Conservation (phyloP, 2,113 vertebrate genomes). For the Dipodomys merriami region DNA sequence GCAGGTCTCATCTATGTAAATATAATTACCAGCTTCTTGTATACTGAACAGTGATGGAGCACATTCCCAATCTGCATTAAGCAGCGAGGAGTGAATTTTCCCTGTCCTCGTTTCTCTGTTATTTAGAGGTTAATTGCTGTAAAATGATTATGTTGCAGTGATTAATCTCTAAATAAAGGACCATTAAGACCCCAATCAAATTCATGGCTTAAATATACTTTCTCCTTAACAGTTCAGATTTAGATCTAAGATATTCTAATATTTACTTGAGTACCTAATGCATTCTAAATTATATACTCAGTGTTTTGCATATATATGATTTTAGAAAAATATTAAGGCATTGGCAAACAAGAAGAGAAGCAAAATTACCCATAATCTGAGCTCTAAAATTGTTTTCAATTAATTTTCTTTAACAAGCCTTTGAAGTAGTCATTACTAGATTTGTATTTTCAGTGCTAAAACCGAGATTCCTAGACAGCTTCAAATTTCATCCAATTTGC, state of each 20-base stretch:
- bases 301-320: background rate
- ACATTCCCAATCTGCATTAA: slow-evolving; percentile 49
- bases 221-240: slow-evolving; percentile 42
- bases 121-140: slow-evolving; percentile 47
- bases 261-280: slow-evolving; percentile 29
- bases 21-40: slow-evolving; percentile 63
- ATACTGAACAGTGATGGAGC: slow-evolving; percentile 54
- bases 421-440: background rate
- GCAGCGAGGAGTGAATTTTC: slow-evolving; percentile 17
- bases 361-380: slow-evolving; percentile 3
- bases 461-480: background rate
- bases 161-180: slow-evolving; percentile 52
- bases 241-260: slow-evolving; percentile 38
- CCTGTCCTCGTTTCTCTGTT: slow-evolving; percentile 43
- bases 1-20: slow-evolving; percentile 61
- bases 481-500: background rate
- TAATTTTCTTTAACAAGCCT: slow-evolving; percentile 36
- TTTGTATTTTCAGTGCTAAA: slow-evolving; percentile 24
- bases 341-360: background rate
- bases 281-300: slow-evolving; percentile 7
- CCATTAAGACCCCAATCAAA: slow-evolving; percentile 48
- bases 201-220: slow-evolving; percentile 32
- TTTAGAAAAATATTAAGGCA: slow-evolving; percentile 12
- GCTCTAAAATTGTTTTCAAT: slow-evolving; percentile 35
- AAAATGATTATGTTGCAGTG: slow-evolving; percentile 40